phyloP scores from a whole-genome alignment of 1,140 invertebrate species.

The Paralvinella palmiformis region DNA sequence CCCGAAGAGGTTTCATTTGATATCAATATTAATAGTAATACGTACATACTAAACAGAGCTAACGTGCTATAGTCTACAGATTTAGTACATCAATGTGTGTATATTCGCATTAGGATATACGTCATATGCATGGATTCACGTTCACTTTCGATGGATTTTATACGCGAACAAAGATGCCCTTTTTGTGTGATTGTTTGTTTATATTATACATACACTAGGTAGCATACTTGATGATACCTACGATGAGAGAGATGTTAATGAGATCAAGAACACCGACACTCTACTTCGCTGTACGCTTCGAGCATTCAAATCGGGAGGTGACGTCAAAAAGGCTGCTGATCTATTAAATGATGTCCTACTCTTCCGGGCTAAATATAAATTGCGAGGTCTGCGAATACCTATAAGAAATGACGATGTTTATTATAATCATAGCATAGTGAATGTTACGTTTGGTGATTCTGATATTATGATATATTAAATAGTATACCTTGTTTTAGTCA shows the following conservation, averaged over 20 bases:
- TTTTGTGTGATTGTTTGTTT: too few species aligned
- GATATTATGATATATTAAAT: background rate
- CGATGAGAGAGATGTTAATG: conserved; percentile 5
- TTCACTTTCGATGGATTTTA: too few species aligned
- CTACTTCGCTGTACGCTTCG: background rate
- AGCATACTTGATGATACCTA: conserved; percentile 13
- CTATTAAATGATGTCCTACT: conserved; percentile 4
- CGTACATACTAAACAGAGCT: too few species aligned
- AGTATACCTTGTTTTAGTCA: background rate
- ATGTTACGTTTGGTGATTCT: background rate
- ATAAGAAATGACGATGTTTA: background rate
- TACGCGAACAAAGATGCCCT: too few species aligned
- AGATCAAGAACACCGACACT: conserved; percentile 6
- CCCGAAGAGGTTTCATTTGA: too few species aligned
- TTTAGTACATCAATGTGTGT: too few species aligned
- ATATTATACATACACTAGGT: too few species aligned
- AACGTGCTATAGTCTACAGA: too few species aligned
- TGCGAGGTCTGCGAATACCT: conserved; percentile 1
- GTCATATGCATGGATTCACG: too few species aligned
- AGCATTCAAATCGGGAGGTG: background rate
- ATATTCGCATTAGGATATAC: too few species aligned
- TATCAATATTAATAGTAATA: too few species aligned
- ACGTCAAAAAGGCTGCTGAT: conserved; percentile 10
- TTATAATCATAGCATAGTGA: background rate
- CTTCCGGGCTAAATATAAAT: conserved; percentile 8